A percentile compares a stretch with the other conserved stretches of the same genome.
Conservation (phyloP, 2,888 invertebrate genomes). For the Cheilosia pagana region DNA sequence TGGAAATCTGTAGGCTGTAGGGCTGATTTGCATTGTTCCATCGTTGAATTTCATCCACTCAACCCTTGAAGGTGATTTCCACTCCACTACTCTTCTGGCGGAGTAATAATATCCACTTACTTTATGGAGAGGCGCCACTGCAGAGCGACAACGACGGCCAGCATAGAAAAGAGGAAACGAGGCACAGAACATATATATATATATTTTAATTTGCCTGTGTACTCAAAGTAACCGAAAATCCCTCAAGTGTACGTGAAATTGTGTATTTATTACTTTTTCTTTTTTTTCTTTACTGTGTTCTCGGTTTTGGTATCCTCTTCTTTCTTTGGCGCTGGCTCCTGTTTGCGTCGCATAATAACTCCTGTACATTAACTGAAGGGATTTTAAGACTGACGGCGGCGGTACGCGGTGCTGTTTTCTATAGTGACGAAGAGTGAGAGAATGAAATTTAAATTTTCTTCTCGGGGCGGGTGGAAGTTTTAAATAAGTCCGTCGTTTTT, state of each 20-base stretch:
- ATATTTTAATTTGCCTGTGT: slow-evolving; percentile 72
- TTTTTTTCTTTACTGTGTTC: slow-evolving; percentile 31
- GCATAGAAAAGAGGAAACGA: slow-evolving; percentile 55
- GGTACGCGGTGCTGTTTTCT: neutral
- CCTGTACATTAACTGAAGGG: slow-evolving; percentile 51
- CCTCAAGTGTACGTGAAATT: slow-evolving; percentile 72
- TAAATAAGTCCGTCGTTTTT: slow-evolving; percentile 38
- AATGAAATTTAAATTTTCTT: slow-evolving; percentile 33
- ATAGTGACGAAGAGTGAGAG: neutral
- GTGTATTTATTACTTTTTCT: slow-evolving; percentile 74
- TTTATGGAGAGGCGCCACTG: slow-evolving; percentile 41
- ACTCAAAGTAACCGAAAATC: slow-evolving; percentile 72
- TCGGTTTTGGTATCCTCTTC: neutral
- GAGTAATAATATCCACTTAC: slow-evolving; percentile 61
- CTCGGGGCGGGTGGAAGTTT: slow-evolving; percentile 16
- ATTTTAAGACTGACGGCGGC: slow-evolving; percentile 42
- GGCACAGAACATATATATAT: slow-evolving; percentile 58
- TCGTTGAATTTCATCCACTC: slow-evolving; percentile 21
- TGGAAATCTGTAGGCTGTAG: slow-evolving; percentile 45
- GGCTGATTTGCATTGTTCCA: slow-evolving; percentile 38
- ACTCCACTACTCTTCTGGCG: neutral
- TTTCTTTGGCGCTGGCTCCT: slow-evolving; percentile 12
- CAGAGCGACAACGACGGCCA: slow-evolving; percentile 9
- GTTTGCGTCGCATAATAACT: slow-evolving; percentile 51
- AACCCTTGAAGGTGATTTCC: slow-evolving; percentile 11